Percentiles rank a stretch among this genome's conserved stretches.
These are phyloP conservation scores for Notocelia uddmanniana DNA, from an alignment of 2,888 invertebrate genomes.

Conservation along the genomic window DNA sequence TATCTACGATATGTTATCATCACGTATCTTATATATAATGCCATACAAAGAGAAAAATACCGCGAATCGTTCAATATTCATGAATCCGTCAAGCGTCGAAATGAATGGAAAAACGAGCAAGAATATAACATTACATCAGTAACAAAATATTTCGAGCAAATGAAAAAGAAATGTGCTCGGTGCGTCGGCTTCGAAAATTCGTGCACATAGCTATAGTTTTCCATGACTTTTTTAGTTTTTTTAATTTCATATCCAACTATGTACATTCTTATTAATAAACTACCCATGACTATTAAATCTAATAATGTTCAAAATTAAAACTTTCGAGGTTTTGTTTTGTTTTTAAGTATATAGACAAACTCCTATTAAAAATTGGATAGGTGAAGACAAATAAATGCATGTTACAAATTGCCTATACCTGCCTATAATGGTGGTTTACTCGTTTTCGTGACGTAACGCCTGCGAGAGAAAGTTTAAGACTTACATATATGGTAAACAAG, in stretches of 20 bases:
- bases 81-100: constrained; percentile 15
- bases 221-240: no score
- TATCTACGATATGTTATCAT: constrained; percentile 18
- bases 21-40: constrained; percentile 9
- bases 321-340: no score
- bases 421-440: constrained; percentile 4
- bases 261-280: no score
- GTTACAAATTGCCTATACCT: background rate
- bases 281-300: no score
- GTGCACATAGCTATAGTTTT: constrained; percentile 25
- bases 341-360: no score
- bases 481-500: constrained; percentile 27
- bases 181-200: constrained; percentile 10
- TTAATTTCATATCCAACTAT: no score
- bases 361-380: background rate
- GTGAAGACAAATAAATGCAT: background rate
- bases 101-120: constrained; percentile 16
- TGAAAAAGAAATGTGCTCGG: constrained; percentile 8
- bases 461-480: constrained; percentile 41
- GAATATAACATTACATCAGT: constrained; percentile 37
- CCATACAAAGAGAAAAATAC: constrained; percentile 1
- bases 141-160: background rate
- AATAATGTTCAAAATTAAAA: constrained; percentile 26
- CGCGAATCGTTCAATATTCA: constrained; percentile 22
- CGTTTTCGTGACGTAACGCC: constrained; percentile 28